Conservation (phyloP, 2,888 invertebrate species). For the Epinotia ramella region DNA sequence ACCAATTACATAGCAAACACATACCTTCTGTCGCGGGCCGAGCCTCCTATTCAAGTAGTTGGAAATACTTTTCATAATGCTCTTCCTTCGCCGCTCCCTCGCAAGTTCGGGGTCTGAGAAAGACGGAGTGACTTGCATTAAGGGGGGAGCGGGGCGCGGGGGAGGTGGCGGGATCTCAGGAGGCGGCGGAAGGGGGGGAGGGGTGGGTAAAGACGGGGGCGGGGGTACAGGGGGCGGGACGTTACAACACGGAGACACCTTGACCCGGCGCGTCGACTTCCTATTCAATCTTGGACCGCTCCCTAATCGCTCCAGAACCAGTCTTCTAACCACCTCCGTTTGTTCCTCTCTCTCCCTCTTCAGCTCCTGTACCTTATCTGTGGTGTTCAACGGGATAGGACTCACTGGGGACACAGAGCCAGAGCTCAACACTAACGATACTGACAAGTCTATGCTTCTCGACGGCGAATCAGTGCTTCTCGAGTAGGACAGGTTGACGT, state of each 20-base stretch:
- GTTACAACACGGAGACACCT: conserved; percentile 58
- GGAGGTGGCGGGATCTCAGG: conserved; percentile 52
- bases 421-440: conserved; percentile 63
- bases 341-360: conserved; percentile 92
- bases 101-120: conserved; percentile 86
- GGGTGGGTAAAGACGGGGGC: conserved; percentile 54
- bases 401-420: conserved; percentile 67
- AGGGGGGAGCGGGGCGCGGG: conserved; percentile 64
- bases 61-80: conserved; percentile 93
- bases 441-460: conserved; percentile 62
- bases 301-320: conserved; percentile 91
- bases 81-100: conserved; percentile 88
- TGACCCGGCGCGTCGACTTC: conserved; percentile 59
- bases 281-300: conserved; percentile 57
- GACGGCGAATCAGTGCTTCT: conserved; percentile 62
- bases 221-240: conserved; percentile 54
- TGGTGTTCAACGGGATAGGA: conserved; percentile 79
- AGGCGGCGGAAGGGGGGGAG: conserved; percentile 54
- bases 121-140: conserved; percentile 72
- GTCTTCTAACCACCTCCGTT: conserved; percentile 92
- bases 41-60: conserved; percentile 92
- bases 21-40: conserved; percentile 86
- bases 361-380: conserved; percentile 90
- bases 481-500: conserved; percentile 65
- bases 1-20: not conserved